Evolutionary conservation across 2,113 vertebrate genomes (phyloP).

Genomic region (Oncorhynchus keta): DNA sequence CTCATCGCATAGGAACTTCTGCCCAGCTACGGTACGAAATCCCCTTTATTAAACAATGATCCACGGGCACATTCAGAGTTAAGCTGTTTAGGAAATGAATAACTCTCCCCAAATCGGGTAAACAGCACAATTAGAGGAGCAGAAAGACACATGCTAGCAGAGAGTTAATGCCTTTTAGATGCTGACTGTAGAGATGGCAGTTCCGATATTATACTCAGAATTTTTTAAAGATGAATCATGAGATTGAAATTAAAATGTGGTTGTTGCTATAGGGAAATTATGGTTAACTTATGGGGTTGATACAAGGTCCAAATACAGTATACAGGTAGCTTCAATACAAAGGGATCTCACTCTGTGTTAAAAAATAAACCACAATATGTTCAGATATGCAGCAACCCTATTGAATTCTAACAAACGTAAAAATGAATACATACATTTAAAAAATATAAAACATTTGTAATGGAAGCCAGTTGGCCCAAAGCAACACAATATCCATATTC

Average conservation of each 20-base stretch:
- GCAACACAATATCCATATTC: constrained; percentile 8
- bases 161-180: background rate
- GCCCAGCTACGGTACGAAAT: constrained; percentile 8
- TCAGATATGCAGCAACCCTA: no score
- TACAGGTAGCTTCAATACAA: background rate
- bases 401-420: background rate
- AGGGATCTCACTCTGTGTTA: background rate
- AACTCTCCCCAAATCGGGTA: constrained; percentile 6
- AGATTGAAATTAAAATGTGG: background rate
- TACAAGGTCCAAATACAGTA: constrained; percentile 1
- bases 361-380: background rate
- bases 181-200: background rate
- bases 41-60: constrained; percentile 22
- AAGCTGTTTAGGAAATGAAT: constrained; percentile 21
- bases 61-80: background rate
- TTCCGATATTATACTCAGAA: background rate
- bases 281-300: background rate
- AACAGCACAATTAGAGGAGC: constrained; percentile 14
- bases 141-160: background rate
- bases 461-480: background rate
- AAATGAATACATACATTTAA: background rate
- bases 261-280: background rate
- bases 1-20: background rate
- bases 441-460: no score
- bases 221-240: background rate